Base-by-base conservation (phyloP, 2,888 invertebrate species). In the Geotrupes spiniger region DNA sequence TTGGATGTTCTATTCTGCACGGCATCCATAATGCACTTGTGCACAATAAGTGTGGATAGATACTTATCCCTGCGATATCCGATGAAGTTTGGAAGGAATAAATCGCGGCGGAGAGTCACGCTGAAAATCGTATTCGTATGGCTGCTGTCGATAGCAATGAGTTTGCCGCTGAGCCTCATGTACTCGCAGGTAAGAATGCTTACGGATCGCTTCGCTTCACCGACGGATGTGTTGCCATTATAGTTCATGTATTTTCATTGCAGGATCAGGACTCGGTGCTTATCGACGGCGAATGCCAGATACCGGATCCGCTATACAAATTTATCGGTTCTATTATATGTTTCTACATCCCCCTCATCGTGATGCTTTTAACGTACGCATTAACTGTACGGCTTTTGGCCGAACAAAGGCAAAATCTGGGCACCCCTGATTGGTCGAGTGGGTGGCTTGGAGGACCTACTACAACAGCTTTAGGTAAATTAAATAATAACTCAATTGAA, bases 1-100 rank as follows among this genome's bases (percentile, higher is more conserved):
- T 80, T 95, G 65, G 97, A 97, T 74, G 96, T 97, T 1, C 77
- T 97, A 1, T 92, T 95, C 69, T 97, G 97, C 74, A 97, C 97
- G 0, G 93, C 96, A 1, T 94, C 94, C 57, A 97, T 97, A 63
- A 91, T 97, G 84, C 97, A 98, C 72, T 79, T 97, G 33, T 96
- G 96, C 69, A 96, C 95, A 31, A 96, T 97, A 69, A 94, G 95
- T 55, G 87, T 97, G 53, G 97, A 97, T 76, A 84, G 96, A 64
- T 96, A 92, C 73, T 81, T 95, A 39, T 93, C 92, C 16, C 80
- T 93, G 44, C 82, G 92, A 14, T 92, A 92, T 65, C 96, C 96
- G 0, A 93, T 97, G 89, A 85, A 89, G 66, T 92, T 92, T 63
- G 92, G 92, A 26, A 78, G 93, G 42, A 92, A 92, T 71, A 93